A percentile compares a stretch with the other conserved stretches of the same genome.
Evolutionary conservation across 1,140 invertebrate species (phyloP).

Genomic region (Paralvinella palmiformis): DNA sequence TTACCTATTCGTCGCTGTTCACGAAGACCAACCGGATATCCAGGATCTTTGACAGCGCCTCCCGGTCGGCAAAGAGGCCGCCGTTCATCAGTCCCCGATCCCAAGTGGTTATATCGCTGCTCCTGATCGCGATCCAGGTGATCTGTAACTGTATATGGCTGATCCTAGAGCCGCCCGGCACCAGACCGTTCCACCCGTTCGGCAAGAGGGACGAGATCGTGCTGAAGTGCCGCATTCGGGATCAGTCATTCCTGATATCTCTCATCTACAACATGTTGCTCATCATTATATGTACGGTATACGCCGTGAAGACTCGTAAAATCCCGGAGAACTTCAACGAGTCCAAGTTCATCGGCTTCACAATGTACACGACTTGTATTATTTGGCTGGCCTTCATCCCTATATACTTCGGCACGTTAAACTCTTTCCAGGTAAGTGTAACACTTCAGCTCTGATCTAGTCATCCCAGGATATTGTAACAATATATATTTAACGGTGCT

Average conservation of each 20-base stretch:
- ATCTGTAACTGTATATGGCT: constrained; percentile 77
- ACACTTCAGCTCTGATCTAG: background rate
- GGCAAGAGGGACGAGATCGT: constrained; percentile 82
- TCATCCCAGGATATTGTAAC: background rate
- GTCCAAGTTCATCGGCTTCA: constrained; percentile 83
- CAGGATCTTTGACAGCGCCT: constrained; percentile 66
- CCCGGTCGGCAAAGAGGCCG: constrained; percentile 78
- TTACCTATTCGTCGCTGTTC: constrained; percentile 69
- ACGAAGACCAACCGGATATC: constrained; percentile 73
- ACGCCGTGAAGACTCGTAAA: constrained; percentile 70
- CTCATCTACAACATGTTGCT: constrained; percentile 42
- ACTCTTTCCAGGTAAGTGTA: constrained; percentile 45
- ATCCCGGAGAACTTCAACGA: constrained; percentile 89
- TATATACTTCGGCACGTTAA: constrained; percentile 74
- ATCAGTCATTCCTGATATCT: constrained; percentile 19
- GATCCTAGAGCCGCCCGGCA: constrained; percentile 74
- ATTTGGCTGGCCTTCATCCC: constrained; percentile 71
- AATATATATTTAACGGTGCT: background rate
- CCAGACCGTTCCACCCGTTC: constrained; percentile 80
- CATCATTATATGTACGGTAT: constrained; percentile 62
- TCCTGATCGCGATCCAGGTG: constrained; percentile 17
- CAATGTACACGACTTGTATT: constrained; percentile 85
- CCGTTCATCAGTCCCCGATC: constrained; percentile 91
- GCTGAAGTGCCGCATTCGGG: constrained; percentile 74
- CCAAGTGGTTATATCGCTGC: constrained; percentile 69